A percentile compares a stretch with the other conserved stretches of the same genome.
These are phyloP conservation scores for Coptodon rendalli DNA, from an alignment of 2,113 vertebrate genomes.

Conservation along the genomic window DNA sequence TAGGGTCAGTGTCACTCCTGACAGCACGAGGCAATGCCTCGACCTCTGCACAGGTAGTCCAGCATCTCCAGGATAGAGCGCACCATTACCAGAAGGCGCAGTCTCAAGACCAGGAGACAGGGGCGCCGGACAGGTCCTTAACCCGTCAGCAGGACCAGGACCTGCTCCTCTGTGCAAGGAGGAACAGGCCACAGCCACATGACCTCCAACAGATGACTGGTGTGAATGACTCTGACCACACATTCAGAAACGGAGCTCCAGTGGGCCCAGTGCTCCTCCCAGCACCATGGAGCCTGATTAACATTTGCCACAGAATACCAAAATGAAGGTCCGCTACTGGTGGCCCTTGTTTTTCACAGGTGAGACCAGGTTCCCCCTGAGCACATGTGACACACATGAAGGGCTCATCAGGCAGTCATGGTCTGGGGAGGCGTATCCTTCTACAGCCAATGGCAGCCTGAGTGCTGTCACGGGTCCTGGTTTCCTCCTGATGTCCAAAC, in stretches of 20 bases:
- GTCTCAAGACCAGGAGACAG: background rate
- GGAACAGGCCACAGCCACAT: background rate
- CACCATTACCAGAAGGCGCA: background rate
- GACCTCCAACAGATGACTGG: background rate
- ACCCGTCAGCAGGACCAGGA: background rate
- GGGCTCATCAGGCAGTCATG: no score
- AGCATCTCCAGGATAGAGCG: background rate
- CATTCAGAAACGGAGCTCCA: background rate
- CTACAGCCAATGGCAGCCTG: no score
- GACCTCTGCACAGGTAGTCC: background rate
- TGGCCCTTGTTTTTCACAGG: no score
- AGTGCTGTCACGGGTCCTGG: no score
- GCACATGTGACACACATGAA: no score
- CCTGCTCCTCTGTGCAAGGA: background rate
- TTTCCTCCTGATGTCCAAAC: no score
- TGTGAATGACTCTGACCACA: background rate
- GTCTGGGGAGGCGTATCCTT: no score
- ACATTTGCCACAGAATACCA: background rate
- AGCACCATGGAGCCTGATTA: background rate
- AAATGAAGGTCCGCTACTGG: no score
- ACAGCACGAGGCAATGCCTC: background rate
- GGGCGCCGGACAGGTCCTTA: background rate
- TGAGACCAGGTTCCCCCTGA: no score
- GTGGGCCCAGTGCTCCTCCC: background rate
- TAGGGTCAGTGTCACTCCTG: background rate